Conservation (phyloP, 1,140 invertebrate genomes). For the Megalopta genalis region DNA sequence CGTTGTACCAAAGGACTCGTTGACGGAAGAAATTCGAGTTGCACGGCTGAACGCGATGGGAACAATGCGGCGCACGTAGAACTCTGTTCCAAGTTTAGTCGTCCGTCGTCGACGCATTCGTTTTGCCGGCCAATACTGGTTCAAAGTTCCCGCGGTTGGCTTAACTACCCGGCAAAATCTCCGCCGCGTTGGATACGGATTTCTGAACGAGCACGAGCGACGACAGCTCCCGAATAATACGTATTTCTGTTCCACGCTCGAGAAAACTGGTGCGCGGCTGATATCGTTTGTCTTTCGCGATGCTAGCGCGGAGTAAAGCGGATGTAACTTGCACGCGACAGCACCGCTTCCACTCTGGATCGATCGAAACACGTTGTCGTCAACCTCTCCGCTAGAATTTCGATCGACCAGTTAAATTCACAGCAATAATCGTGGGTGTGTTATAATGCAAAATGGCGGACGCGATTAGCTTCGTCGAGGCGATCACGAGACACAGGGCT, state of each 20-base stretch:
- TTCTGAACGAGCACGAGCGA: not conserved
- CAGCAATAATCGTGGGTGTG: not conserved
- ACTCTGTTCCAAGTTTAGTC: slow-evolving; percentile 51
- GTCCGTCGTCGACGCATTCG: slow-evolving; percentile 5
- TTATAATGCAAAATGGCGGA: not conserved
- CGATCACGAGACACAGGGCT: too few species aligned
- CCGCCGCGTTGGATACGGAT: not conserved
- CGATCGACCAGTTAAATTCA: not conserved
- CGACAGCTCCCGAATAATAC: not conserved
- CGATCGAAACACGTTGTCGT: not conserved
- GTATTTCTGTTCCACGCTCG: not conserved
- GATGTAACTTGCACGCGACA: slow-evolving; percentile 6
- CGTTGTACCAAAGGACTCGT: slow-evolving; percentile 7
- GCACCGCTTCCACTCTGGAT: slow-evolving; percentile 1
- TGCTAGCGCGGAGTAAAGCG: not conserved
- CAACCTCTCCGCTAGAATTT: not conserved
- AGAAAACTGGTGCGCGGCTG: not conserved
- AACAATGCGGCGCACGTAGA: slow-evolving; percentile 17
- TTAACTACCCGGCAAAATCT: not conserved
- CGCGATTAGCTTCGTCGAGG: too few species aligned
- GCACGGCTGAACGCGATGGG: not conserved
- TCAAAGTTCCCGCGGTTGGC: slow-evolving; percentile 12
- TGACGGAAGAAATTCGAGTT: slow-evolving; percentile 27
- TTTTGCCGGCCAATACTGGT: slow-evolving; percentile 44
- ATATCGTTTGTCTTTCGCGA: not conserved